Percentiles rank a stretch among this genome's conserved stretches.
Evolutionary conservation across 2,888 invertebrate genomes (phyloP).

Genomic region (Parascotia fuliginaria): DNA sequence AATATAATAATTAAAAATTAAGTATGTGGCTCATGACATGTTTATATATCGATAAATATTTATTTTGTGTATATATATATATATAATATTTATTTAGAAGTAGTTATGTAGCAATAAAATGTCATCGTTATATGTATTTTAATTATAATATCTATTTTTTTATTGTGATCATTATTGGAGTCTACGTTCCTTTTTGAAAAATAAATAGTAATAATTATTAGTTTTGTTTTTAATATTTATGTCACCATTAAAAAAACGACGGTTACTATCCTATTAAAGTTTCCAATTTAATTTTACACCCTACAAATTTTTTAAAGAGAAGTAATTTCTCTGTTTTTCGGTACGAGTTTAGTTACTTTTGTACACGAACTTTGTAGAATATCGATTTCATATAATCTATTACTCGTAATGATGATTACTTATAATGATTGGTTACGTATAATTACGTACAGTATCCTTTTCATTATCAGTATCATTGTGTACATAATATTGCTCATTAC

Average conservation of each 20-base stretch:
- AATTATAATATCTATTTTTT: not conserved
- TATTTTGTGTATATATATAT: not conserved
- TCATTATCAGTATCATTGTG: too few species aligned
- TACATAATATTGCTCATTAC: too few species aligned
- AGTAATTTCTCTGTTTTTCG: too few species aligned
- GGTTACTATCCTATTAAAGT: too few species aligned
- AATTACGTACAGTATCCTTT: too few species aligned
- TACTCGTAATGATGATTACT: too few species aligned
- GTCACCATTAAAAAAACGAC: not conserved
- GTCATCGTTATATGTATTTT: not conserved
- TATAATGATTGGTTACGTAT: too few species aligned
- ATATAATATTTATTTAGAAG: not conserved
- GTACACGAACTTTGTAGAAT: too few species aligned
- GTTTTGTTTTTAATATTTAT: not conserved
- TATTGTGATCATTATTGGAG: not conserved
- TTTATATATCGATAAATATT: not conserved
- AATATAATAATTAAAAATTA: not conserved
- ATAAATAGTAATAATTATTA: not conserved
- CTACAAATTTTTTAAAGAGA: too few species aligned
- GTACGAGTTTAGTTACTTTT: too few species aligned
- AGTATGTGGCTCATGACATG: not conserved
- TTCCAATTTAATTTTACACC: too few species aligned
- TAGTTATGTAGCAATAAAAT: not conserved
- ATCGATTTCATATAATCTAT: too few species aligned
- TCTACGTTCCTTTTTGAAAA: not conserved